Evolutionary conservation across 2,113 vertebrate genomes (phyloP).

Genomic region (Petrocephalus zakoni): DNA sequence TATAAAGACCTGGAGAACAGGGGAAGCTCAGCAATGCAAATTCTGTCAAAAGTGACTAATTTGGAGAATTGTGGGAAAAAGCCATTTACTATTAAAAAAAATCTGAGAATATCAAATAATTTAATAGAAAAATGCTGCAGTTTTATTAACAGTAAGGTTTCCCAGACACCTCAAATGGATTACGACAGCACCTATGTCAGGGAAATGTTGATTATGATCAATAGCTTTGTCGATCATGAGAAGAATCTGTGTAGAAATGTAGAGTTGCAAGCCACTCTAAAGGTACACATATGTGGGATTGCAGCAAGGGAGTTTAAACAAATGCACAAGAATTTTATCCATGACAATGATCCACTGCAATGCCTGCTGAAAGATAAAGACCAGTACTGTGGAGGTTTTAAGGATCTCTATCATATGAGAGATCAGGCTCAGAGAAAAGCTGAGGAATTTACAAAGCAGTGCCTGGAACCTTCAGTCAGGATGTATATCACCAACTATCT

Average conservation of each 20-base stretch:
- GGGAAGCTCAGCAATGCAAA: not conserved
- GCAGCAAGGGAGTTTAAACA: slow-evolving; percentile 32
- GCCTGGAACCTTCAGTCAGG: slow-evolving; percentile 43
- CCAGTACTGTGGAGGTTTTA: slow-evolving; percentile 39
- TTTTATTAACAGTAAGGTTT: slow-evolving; percentile 19
- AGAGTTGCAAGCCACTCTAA: slow-evolving; percentile 33
- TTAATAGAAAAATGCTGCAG: slow-evolving; percentile 1
- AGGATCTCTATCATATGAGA: slow-evolving; percentile 30
- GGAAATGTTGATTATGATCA: slow-evolving; percentile 36
- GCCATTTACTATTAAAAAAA: not conserved
- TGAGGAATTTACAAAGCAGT: slow-evolving; percentile 28
- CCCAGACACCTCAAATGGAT: slow-evolving; percentile 27
- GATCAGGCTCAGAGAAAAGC: slow-evolving; percentile 44
- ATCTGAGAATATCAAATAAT: not conserved
- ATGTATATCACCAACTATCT: slow-evolving; percentile 33
- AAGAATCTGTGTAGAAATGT: not conserved
- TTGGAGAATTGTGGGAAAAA: not conserved
- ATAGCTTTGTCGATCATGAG: slow-evolving; percentile 2
- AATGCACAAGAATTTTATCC: slow-evolving; percentile 43
- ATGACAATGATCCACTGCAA: slow-evolving; percentile 5
- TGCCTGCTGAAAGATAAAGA: slow-evolving; percentile 38
- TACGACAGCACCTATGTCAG: slow-evolving; percentile 38
- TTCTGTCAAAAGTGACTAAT: not conserved
- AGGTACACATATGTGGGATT: slow-evolving; percentile 47
- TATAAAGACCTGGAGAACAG: slow-evolving; percentile 14